Evolutionary conservation across 2,888 invertebrate species (phyloP).

Genomic region (Cheilosia urbana): DNA sequence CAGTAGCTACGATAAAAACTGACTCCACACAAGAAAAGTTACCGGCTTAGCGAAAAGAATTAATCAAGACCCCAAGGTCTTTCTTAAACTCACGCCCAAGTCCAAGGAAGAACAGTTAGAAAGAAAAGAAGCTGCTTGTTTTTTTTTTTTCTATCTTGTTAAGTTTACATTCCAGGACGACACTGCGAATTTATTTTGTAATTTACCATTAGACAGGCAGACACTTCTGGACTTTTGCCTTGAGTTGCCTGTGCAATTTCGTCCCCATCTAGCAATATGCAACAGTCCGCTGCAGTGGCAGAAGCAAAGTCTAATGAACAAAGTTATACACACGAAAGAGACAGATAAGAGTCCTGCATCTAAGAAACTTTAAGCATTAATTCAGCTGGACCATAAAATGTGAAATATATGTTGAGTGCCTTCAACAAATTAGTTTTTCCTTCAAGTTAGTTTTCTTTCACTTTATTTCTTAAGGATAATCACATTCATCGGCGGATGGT

Average conservation of each 20-base stretch:
- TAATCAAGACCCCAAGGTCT: too few species aligned
- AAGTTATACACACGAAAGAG: neutral
- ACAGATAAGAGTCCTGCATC: slow-evolving; percentile 2
- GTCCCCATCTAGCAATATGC: slow-evolving; percentile 8
- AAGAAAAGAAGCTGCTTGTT: too few species aligned
- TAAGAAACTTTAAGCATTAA: slow-evolving; percentile 57
- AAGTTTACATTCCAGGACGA: too few species aligned
- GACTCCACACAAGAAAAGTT: too few species aligned
- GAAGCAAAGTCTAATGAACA: slow-evolving; percentile 7
- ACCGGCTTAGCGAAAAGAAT: too few species aligned
- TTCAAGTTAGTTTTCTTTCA: slow-evolving; percentile 6
- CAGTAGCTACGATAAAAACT: too few species aligned
- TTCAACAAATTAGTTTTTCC: slow-evolving; percentile 45
- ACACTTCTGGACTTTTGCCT: slow-evolving; percentile 1
- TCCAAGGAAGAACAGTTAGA: too few species aligned
- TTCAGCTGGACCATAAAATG: slow-evolving; percentile 36
- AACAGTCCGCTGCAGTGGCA: neutral
- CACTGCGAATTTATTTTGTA: neutral
- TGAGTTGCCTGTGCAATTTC: neutral
- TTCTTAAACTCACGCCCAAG: too few species aligned
- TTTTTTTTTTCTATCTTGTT: too few species aligned
- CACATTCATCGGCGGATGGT: neutral
- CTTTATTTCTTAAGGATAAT: slow-evolving; percentile 15
- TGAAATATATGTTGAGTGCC: slow-evolving; percentile 29
- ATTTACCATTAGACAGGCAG: neutral